Base-by-base conservation (phyloP, 64 coral and sea anemone species). In the Pocillopora verrucosa region DNA sequence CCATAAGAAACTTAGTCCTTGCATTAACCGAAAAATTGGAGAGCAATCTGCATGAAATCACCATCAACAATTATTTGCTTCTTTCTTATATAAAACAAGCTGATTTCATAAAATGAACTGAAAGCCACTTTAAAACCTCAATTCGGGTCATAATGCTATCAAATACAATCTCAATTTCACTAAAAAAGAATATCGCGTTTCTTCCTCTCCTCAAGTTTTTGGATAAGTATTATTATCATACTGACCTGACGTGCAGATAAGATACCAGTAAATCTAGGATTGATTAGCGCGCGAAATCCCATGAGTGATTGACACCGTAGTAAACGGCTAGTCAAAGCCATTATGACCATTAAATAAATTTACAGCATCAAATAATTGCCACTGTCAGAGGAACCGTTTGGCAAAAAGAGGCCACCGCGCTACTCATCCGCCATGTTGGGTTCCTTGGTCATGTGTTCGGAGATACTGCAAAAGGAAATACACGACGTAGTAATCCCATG, bases 391-490 rank as follows among this genome's bases (percentile, higher is more conserved):
- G 67, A 70, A 24, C 22, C 67, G n/a, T 70, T 70, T 10, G 24
- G 65, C 65, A 20, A 69, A 10, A 67, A 16, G n/a, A 67, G 6
- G 13, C 6, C 16, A 20, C 7, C 16, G 2, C 2, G 17, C 30
- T 36, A 61, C 13, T 34, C 15, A 34, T 82, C 80, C 80, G 80
- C 80, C 80, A 84, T 84, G 80, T 26, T 62, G 34, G 79, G 36
- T 75, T 75, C 15, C 17, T 56, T 38, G 0, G 5, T 4, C 75
- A 77, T 56, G 75, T 77, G 75, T 57, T 38, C 61, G 16, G 67
- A 70, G 67, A 70, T 22, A 11, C 41, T 77, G 1, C 7, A 56
- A 56, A 11, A 2, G 1, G n/a, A 56, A 56, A 20, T 58, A 77
- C 36, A 10, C 56, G 75, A 77, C 0, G 14, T 26, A n/a, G 22